Conservation (phyloP, 2,113 vertebrate species). For the Cebidichthys violaceus region DNA sequence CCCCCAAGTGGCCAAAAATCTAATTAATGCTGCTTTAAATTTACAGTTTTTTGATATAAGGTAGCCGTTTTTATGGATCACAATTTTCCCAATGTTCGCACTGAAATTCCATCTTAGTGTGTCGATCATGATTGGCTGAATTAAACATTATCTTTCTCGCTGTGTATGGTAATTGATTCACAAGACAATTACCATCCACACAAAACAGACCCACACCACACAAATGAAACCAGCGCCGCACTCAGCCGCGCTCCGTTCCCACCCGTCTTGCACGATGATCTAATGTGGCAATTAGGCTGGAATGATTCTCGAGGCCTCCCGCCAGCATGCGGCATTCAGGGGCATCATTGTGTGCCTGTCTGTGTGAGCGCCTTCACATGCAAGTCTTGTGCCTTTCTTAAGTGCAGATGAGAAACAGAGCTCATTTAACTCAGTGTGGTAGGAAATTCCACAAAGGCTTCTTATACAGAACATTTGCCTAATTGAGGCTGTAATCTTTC, state of each 20-base stretch:
- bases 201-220: conserved; percentile 27
- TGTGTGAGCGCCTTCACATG: conserved; percentile 12
- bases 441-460: conserved; percentile 28
- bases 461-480: conserved; percentile 45
- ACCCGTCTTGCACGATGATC: conserved; percentile 62
- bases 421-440: conserved; percentile 31
- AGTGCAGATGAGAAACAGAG: conserved; percentile 57
- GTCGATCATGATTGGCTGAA: conserved; percentile 16
- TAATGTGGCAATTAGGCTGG: conserved; percentile 35
- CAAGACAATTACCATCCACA: conserved; percentile 42
- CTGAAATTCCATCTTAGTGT: neutral
- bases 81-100: neutral
- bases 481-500: conserved; percentile 38
- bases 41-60: neutral
- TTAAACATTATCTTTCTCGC: conserved; percentile 22
- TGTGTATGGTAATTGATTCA: conserved; percentile 19
- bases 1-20: neutral
- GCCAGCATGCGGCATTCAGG: conserved; percentile 1
- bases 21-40: neutral
- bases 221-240: conserved; percentile 54
- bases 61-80: neutral
- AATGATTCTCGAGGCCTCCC: conserved; percentile 28
- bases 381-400: neutral
- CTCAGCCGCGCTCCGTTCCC: conserved; percentile 47
- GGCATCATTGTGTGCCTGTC: neutral